Conservation (phyloP, 2,888 invertebrate genomes). For the Phytoseiulus persimilis region DNA sequence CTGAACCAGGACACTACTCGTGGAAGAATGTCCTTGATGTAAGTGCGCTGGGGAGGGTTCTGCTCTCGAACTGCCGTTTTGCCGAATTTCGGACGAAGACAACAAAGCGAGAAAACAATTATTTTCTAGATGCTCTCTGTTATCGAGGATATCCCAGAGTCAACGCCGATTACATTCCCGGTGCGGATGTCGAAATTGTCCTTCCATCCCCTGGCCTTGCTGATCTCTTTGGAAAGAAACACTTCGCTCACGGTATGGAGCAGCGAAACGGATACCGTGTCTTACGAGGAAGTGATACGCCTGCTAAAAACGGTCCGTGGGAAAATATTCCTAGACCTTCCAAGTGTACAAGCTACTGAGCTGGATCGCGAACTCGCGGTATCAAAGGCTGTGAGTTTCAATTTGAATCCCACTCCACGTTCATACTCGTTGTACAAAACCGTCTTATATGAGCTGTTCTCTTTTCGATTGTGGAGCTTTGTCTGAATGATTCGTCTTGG, state of each 20-base stretch:
- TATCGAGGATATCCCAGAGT: background rate
- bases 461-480: no score
- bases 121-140: background rate
- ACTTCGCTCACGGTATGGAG: conserved; percentile 18
- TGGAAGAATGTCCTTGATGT: conserved; percentile 19
- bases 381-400: background rate
- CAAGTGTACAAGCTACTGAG: background rate
- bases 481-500: no score
- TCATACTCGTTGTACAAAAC: no score
- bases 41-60: no score
- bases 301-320: background rate
- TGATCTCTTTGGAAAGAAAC: background rate
- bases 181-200: background rate
- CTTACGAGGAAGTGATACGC: background rate
- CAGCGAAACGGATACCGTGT: background rate
- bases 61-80: no score
- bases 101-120: no score
- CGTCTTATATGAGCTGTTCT: no score
- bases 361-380: background rate
- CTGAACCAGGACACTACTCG: background rate
- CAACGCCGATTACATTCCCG: conserved; percentile 16
- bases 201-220: background rate
- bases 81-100: no score
- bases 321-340: background rate
- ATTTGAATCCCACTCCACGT: background rate